Conservation (phyloP, 2,113 vertebrate genomes). For the Otis tarda region DNA sequence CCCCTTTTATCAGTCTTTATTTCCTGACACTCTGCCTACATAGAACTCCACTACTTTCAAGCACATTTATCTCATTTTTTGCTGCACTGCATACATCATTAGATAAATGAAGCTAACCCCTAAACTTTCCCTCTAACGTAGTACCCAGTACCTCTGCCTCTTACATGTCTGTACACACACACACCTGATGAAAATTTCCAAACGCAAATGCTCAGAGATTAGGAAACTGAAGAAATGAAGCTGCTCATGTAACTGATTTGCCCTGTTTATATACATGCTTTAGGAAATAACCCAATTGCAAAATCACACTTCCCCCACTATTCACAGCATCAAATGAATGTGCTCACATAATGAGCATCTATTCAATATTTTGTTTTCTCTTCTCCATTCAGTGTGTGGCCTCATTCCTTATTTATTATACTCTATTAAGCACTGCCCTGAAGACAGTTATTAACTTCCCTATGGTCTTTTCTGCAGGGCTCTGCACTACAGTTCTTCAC, state of each 20-base stretch:
- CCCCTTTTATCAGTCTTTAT: not conserved
- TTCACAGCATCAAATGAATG: slow-evolving; percentile 16
- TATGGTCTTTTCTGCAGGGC: not conserved
- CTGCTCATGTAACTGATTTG: not conserved
- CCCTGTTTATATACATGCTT: not conserved
- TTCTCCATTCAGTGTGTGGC: slow-evolving; percentile 23
- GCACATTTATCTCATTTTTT: not conserved
- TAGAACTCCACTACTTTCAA: not conserved
- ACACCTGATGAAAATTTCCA: not conserved
- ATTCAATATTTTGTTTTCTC: slow-evolving; percentile 53
- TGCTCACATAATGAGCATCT: slow-evolving; percentile 11
- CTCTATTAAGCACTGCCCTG: not conserved
- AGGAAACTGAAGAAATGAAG: not conserved
- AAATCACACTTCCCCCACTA: not conserved
- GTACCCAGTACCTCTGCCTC: not conserved
- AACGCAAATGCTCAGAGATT: not conserved
- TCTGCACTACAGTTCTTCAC: not conserved
- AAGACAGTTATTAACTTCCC: not conserved
- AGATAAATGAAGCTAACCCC: not conserved
- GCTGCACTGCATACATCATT: not conserved
- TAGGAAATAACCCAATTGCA: slow-evolving; percentile 14
- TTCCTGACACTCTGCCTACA: not conserved
- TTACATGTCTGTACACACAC: not conserved
- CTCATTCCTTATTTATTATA: slow-evolving; percentile 28
- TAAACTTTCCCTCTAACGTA: not conserved